Evolutionary conservation across 2,113 vertebrate genomes (phyloP).

Genomic region (zebrafish (Danio rerio)): DNA sequence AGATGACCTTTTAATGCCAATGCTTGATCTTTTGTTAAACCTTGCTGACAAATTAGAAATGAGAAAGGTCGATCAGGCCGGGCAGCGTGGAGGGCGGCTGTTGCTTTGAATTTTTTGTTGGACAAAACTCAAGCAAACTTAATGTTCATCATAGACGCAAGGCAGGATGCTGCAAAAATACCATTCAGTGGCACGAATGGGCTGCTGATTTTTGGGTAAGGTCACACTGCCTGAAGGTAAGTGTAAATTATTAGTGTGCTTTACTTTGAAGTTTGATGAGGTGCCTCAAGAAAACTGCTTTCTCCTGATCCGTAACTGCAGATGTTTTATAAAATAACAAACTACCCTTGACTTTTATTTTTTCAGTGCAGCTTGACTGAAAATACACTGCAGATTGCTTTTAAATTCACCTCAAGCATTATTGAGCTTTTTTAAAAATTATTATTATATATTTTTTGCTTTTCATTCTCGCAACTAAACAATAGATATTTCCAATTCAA

Average conservation of each 20-base stretch:
- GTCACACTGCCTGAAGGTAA: neutral
- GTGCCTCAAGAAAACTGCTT: slow-evolving; percentile 6
- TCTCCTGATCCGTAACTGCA: neutral
- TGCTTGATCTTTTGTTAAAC: slow-evolving; percentile 68
- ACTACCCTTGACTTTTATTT: neutral
- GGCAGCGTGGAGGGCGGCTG: neutral
- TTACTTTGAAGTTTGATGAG: slow-evolving; percentile 42
- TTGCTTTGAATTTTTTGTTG: neutral
- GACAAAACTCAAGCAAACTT: slow-evolving; percentile 1
- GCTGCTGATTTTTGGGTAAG: neutral
- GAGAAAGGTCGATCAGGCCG: slow-evolving; percentile 50
- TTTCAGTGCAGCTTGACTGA: slow-evolving; percentile 3
- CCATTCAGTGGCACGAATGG: neutral
- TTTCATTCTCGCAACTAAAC: slow-evolving; percentile 24
- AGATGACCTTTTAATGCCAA: slow-evolving; percentile 77
- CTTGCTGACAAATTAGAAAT: slow-evolving; percentile 58
- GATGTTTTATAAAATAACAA: slow-evolving; percentile 28
- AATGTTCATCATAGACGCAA: neutral
- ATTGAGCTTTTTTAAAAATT: slow-evolving; percentile 19
- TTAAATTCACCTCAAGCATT: slow-evolving; percentile 34
- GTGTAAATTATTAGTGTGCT: slow-evolving; percentile 28
- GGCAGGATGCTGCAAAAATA: neutral
- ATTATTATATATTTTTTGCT: neutral
- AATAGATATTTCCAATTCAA: slow-evolving; percentile 37
- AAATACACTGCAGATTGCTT: slow-evolving; percentile 20